These are phyloP conservation scores for Tragelaphus eurycerus DNA, from an alignment of 2,797 vertebrate genomes.

Conservation along the genomic window DNA sequence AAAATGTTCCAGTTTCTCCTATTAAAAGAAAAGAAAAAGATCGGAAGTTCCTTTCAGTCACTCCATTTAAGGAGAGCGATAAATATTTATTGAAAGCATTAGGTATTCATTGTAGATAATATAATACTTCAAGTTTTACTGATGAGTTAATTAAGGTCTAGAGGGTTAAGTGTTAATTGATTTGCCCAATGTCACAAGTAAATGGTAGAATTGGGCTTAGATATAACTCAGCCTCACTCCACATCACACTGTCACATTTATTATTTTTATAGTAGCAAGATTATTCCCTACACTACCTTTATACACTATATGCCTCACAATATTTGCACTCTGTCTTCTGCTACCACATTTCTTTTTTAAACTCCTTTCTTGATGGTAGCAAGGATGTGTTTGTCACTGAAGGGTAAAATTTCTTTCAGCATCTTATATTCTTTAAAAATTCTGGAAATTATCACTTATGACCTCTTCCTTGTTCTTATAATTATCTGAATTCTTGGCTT, in stretches of 20 bases:
- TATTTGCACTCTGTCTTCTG: neutral
- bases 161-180: neutral
- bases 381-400: neutral
- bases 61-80: neutral
- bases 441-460: neutral
- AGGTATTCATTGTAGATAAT: neutral
- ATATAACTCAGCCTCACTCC: neutral
- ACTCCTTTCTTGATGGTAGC: neutral
- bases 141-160: neutral
- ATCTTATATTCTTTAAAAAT: neutral
- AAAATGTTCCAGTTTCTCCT: neutral
- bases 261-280: neutral
- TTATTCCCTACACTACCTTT: neutral
- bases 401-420: neutral
- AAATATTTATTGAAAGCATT: neutral
- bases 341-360: neutral
- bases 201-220: neutral
- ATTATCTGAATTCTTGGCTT: neutral
- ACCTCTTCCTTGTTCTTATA: neutral
- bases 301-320: neutral
- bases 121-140: conserved; percentile 6
- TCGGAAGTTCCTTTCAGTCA: neutral
- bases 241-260: neutral
- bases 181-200: neutral
- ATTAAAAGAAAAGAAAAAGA: neutral